Evolutionary conservation across 2,113 vertebrate genomes (phyloP).

Genomic region (Bothrops jararaca): DNA sequence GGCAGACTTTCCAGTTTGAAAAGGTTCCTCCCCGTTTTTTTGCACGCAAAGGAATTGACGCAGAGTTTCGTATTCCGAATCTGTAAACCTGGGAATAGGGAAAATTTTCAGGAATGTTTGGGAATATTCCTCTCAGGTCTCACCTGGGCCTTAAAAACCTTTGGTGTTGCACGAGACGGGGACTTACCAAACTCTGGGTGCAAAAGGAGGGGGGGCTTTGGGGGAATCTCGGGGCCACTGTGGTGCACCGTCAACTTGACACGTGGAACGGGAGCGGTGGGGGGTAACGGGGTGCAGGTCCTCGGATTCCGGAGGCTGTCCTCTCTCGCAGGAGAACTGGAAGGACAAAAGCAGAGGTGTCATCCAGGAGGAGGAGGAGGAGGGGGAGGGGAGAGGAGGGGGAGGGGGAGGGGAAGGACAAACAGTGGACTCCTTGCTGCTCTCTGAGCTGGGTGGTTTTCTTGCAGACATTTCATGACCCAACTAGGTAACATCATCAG

Average conservation of each 20-base stretch:
- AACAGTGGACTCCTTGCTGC: no score
- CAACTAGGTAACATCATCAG: no score
- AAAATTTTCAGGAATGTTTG: not conserved
- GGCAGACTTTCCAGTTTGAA: not conserved
- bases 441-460: no score
- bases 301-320: not conserved
- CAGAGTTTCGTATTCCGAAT: not conserved
- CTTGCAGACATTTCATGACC: no score
- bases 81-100: not conserved
- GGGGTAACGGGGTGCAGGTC: accelerated
- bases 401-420: no score
- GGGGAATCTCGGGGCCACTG: not conserved
- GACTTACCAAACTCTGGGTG: not conserved
- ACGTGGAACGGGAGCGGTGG: not conserved
- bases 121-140: not conserved
- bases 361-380: not conserved
- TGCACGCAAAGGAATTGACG: not conserved
- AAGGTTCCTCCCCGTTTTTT: not conserved
- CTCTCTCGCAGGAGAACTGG: not conserved
- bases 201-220: not conserved
- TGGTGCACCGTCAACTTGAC: not conserved
- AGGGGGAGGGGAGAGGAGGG: not conserved
- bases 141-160: not conserved
- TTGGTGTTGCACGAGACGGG: not conserved
- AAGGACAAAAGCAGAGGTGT: not conserved